Base-by-base conservation (phyloP, 2,797 vertebrate species). In the Aphelocoma californica region DNA sequence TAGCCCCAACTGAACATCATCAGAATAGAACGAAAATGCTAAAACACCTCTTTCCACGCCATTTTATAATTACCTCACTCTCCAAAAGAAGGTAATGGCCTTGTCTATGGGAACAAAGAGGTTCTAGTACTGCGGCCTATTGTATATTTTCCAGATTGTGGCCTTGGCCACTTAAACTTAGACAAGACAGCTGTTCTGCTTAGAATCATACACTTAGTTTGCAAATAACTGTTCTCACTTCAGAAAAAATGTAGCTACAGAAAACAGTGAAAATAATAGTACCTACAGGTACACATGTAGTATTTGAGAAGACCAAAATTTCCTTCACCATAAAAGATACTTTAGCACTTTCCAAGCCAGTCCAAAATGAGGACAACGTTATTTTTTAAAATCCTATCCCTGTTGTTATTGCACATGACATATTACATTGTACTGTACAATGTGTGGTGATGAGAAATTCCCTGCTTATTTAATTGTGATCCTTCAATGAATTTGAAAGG, bases 381-480 rank as follows among this genome's bases (percentile, higher is more conserved):
- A 77, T 80, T 95, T 79, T 94, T 40, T 9, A 28, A 83, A 92
- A 88, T 83, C 40, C 40, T 71, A 28, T 51, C 29, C 34, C 38
- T 64, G 45, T 86, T 83, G 86, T 92, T 71, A 87, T 75, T 81
- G 71, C 66, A 80, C 70, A 36, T 70, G 90, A 91, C 87, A 93
- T 81, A 82, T 69, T 92, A 91, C 50, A 80, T 87, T 94, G 88
- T 92, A 65, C 53, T 57, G 87, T 90, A 70, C 61, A 72, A 57
- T 36, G 34, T 31, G 40, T 74, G 77, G 67, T 88, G 95, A 96
- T 0, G 65, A 96, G 90, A 95, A 95, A 70, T 61, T 92, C 90
- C 72, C 72, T 77, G 73, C 90, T 97, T 96, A 94, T 96, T 96
- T 97, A 95, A 96, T 97, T 95, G 88, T 95, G 87, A 95, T 93